phyloP scores from a whole-genome alignment of 2,113 vertebrate species.

The Takifugu bimaculatus region DNA sequence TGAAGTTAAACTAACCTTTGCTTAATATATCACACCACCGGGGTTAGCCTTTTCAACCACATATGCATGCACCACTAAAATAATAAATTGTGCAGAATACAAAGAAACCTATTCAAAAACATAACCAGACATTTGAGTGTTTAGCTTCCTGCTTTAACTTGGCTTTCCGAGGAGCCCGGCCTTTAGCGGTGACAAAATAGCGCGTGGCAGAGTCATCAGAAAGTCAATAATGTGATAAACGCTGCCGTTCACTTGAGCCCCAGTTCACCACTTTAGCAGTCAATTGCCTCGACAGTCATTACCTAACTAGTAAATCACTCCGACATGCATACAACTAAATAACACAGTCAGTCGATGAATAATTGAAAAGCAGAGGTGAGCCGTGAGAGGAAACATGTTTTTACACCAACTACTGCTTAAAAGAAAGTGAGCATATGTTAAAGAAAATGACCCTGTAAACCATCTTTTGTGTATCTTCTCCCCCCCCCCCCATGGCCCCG shows the following conservation, averaged over 20 bases:
- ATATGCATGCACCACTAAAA: background rate
- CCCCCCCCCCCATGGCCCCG: constrained; percentile 27
- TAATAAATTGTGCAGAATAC: background rate
- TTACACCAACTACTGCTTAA: constrained; percentile 44
- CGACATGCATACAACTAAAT: constrained; percentile 41
- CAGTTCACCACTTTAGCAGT: constrained; percentile 77
- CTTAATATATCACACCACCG: too few relatives aligned
- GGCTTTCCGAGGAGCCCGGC: too few relatives aligned
- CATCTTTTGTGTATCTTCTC: constrained; percentile 10
- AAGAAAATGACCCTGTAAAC: constrained; percentile 66
- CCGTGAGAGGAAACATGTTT: constrained; percentile 46
- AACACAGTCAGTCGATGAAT: constrained; percentile 39
- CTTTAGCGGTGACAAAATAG: constrained; percentile 68
- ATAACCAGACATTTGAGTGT: too few relatives aligned
- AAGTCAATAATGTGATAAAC: constrained; percentile 76
- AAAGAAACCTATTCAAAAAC: constrained; percentile 8
- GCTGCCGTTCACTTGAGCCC: constrained; percentile 55
- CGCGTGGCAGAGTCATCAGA: constrained; percentile 70
- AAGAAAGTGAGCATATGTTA: constrained; percentile 63
- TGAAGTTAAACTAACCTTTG: background rate
- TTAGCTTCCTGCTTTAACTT: too few relatives aligned
- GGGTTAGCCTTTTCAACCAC: too few relatives aligned
- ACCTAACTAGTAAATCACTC: constrained; percentile 81
- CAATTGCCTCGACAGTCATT: constrained; percentile 82
- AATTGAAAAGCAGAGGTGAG: constrained; percentile 35